Conservation (phyloP, 1,140 invertebrate species). For the Drosophila serrata region DNA sequence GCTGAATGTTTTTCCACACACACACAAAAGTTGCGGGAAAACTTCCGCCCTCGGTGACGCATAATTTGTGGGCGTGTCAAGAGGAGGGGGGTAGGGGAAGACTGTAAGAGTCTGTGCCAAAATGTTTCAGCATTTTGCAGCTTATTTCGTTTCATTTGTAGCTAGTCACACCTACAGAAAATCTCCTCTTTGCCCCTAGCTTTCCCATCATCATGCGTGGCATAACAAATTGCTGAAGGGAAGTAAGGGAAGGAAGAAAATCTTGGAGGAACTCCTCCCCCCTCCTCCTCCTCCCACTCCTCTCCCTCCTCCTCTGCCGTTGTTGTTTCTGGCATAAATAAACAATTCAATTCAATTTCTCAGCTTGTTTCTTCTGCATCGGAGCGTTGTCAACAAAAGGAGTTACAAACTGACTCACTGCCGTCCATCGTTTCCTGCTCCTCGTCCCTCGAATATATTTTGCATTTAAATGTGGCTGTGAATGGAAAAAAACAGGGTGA, state of each 20-base stretch:
- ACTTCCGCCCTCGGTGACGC: constrained; percentile 43
- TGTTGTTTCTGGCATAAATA: constrained; percentile 72
- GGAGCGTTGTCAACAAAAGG: constrained; percentile 69
- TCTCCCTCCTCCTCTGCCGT: neutral
- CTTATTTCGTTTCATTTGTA: constrained; percentile 78
- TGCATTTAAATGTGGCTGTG: constrained; percentile 68
- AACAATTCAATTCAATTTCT: constrained; percentile 81
- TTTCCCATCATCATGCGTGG: constrained; percentile 68
- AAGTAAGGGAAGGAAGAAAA: neutral
- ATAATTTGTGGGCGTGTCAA: constrained; percentile 56
- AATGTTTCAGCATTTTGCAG: constrained; percentile 55
- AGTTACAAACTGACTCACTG: constrained; percentile 61
- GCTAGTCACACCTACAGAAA: constrained; percentile 72
- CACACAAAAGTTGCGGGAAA: constrained; percentile 28
- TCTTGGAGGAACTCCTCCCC: constrained; percentile 19
- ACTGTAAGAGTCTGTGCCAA: constrained; percentile 22
- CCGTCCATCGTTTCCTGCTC: neutral
- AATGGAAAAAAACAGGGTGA: constrained; percentile 1
- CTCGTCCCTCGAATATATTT: constrained; percentile 64
- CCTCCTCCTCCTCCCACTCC: constrained; percentile 7
- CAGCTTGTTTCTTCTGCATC: constrained; percentile 47
- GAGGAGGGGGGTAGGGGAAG: constrained; percentile 1
- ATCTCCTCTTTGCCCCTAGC: constrained; percentile 5
- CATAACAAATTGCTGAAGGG: constrained; percentile 70
- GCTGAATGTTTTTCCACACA: constrained; percentile 28